Evolutionary conservation across 2,113 vertebrate genomes (phyloP), one percentile per base, ranked within the genome.

Genomic region (Etheostoma cragini): DNA sequence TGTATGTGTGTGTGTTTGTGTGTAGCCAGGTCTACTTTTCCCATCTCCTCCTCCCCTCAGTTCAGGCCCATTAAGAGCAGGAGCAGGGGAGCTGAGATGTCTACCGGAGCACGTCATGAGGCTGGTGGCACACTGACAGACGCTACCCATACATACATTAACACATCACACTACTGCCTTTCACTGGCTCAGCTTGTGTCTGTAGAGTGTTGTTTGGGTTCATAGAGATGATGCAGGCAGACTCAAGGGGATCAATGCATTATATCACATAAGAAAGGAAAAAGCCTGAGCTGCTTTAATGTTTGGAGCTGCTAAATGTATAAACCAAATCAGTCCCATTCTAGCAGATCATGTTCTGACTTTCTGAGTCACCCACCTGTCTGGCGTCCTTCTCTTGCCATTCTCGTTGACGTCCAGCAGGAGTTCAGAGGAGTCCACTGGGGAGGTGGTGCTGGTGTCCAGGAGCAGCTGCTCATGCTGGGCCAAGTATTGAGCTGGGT

Each of bases 401-500:
- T 97, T 96, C 88, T 99, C 98, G 1, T 96, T 97, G 90, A 97
- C 96, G 42, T 99, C 98, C 93, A 98, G 95, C 84, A 99, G 94
- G 85, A 98, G 96, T 77, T 99, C 98, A 0, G 98, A 96, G 85
- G 97, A 98, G 95, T 98, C 97, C 3, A 96, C 92, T 0, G 98
- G 97, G 5, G 97, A 94, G 84, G 96, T 94, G 91, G 96, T 94
- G 38, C 95, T 97, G 94, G 96, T 97, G 10, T 98, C 97, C 90
- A 99, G 95, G 72, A 99, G 96, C 66, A 98, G 96, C 94, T 98
- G 97, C 93, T 99, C 97, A 0, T 99, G 98, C 92, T 99, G 97
- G 26, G 98, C 98, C 95, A 99, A 95, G 94, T 99, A 99, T 94
- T 99, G 98, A 54, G 97, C 97, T 0, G 98, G 98, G 63, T 95